Conservation (phyloP, 1,140 invertebrate species). For the Cecropterus lyciades region DNA sequence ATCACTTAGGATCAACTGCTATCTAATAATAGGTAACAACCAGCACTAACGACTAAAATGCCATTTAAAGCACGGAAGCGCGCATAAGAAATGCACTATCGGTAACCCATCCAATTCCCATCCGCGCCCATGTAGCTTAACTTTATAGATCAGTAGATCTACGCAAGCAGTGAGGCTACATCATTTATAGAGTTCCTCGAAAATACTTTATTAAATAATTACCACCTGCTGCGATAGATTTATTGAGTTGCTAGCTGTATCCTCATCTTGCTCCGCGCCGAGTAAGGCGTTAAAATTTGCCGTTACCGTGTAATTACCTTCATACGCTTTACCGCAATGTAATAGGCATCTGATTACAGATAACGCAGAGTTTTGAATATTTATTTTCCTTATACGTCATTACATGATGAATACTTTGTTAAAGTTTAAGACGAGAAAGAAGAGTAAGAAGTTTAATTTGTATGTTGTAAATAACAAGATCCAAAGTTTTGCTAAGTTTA, state of each 20-base stretch:
- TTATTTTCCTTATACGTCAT: conserved; percentile 4
- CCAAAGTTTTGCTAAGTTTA: too few relatives aligned
- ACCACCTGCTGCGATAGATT: conserved; percentile 23
- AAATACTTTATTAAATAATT: conserved; percentile 20
- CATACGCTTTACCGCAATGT: conserved; percentile 19
- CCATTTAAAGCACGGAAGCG: too few relatives aligned
- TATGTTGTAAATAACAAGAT: too few relatives aligned
- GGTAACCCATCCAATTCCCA: too few relatives aligned
- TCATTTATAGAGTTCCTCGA: background rate
- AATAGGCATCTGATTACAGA: conserved; percentile 13
- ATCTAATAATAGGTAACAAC: too few relatives aligned
- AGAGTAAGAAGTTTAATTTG: too few relatives aligned
- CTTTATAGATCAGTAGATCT: background rate
- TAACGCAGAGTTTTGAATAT: conserved; percentile 1
- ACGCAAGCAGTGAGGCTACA: background rate
- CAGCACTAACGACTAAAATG: too few relatives aligned
- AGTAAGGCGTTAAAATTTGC: conserved; percentile 19
- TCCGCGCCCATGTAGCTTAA: background rate
- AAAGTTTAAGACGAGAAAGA: too few relatives aligned
- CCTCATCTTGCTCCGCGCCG: conserved; percentile 10
- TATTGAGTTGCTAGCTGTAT: conserved; percentile 20
- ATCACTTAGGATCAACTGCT: too few relatives aligned
- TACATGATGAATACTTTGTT: too few relatives aligned
- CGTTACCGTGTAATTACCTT: conserved; percentile 28
- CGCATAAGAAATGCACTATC: too few relatives aligned